Conservation (phyloP, 2,797 vertebrate species). For the Loris lydekkerianus region DNA sequence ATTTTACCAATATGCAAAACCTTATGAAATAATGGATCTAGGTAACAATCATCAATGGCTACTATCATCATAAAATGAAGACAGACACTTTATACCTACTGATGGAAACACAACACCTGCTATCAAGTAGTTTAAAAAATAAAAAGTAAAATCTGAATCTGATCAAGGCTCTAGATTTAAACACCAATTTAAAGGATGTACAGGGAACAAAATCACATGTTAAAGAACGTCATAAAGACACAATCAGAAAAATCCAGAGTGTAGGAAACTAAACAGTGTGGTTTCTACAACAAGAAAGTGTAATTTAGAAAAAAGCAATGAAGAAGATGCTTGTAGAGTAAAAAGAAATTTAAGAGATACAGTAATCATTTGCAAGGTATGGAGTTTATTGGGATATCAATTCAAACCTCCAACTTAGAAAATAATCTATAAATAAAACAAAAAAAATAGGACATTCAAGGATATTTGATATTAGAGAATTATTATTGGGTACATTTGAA, state of each 20-base stretch:
- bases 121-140: not conserved
- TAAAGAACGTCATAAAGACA: not conserved
- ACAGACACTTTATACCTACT: not conserved
- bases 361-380: not conserved
- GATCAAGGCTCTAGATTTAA: not conserved
- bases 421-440: not conserved
- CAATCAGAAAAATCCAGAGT: not conserved
- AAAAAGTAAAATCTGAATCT: not conserved
- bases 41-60: not conserved
- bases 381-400: not conserved
- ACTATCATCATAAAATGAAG: not conserved
- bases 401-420: slow-evolving; percentile 16
- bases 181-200: not conserved
- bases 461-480: slow-evolving; percentile 28
- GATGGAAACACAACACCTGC: not conserved
- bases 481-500: not conserved
- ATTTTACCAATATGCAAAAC: not conserved
- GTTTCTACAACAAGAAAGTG: not conserved
- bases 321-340: not conserved
- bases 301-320: not conserved
- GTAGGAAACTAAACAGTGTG: not conserved
- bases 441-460: not conserved
- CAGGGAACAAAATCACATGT: not conserved
- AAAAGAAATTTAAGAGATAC: not conserved
- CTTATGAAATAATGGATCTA: not conserved